Evolutionary conservation across 2,113 vertebrate species (phyloP), one percentile per base, ranked within the genome.

Genomic region (Trogon surrucura): DNA sequence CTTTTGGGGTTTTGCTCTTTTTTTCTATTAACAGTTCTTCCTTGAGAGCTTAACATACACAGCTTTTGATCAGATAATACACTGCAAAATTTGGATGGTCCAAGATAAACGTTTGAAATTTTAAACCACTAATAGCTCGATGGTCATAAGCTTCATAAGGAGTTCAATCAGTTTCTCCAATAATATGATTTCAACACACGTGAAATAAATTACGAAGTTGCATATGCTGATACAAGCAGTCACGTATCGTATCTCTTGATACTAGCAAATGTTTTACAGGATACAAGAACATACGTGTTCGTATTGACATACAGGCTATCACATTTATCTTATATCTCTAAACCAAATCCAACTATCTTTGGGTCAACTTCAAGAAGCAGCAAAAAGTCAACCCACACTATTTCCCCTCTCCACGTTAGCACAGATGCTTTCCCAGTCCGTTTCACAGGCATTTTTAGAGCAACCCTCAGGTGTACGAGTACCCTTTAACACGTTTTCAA

Each of bases 301-400:
- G 45, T 10, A 66, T 3, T 25, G 67, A 50, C 41, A 66, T 9
- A 47, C 17, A 38, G 12, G 16, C n/a, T 23, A 56, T 16, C 38
- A 14, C 54, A 26, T 41, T 48, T 61, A 22, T 16, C 34, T 74
- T 19, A 1, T 34, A 3, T 29, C 48, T 69, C 54, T 23, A 45
- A 80, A 67, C 73, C 7, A 66, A 2, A n/a, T 0, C n/a, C 8
- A 29, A 2, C 23, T 45, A 73, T 47, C 38, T 19, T 30, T 47
- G 36, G 53, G 38, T 67, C n/a, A 32, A 2, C 54, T 74, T 41
- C 62, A 62, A 62, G 36, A 57, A 57, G 45, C 44, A 48, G 30
- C 29, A 44, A 0, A 1, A 50, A 69, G 56, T 67, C 0, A 5
- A 54, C 21, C 54, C 41, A 27, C 8, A 16, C 13, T 11, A 26